These are phyloP conservation scores for Zoanthus gigantus DNA, from an alignment of 92 coral and sea anemone species.

Conservation along the genomic window DNA sequence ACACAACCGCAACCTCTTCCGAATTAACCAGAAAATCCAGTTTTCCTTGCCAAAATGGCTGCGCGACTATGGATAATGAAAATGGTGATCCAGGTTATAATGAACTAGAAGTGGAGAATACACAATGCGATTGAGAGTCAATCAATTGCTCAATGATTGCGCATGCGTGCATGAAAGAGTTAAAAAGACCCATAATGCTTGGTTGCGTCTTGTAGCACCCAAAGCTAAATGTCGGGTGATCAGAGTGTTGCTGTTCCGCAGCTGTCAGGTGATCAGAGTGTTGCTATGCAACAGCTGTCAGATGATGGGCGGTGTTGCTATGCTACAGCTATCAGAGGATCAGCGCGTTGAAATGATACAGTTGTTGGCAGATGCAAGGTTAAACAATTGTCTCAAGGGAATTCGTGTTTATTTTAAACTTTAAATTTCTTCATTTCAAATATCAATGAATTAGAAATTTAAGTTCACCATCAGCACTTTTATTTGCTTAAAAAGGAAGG, in stretches of 20 bases:
- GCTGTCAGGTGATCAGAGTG: constrained; percentile 3
- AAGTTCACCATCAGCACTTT: too few relatives aligned
- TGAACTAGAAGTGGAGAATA: neutral
- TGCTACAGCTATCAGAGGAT: neutral
- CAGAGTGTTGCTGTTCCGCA: neutral
- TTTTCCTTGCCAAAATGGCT: constrained; percentile 78
- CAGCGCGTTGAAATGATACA: neutral
- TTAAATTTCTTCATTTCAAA: too few relatives aligned
- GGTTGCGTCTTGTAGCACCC: neutral
- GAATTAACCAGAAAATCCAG: constrained; percentile 96
- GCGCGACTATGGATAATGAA: neutral
- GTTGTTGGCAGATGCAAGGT: too few relatives aligned
- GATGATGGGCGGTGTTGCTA: neutral
- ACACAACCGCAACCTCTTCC: constrained; percentile 90
- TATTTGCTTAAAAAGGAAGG: too few relatives aligned
- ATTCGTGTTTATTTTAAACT: too few relatives aligned
- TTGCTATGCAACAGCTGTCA: neutral
- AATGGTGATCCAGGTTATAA: neutral
- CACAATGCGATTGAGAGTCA: neutral
- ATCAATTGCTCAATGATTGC: neutral
- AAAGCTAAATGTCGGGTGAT: neutral
- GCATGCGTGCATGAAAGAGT: neutral
- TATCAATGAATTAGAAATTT: too few relatives aligned
- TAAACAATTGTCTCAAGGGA: too few relatives aligned
- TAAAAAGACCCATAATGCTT: neutral